A percentile compares a stretch with the other conserved stretches of the same genome.
Evolutionary conservation across 2,113 vertebrate species (phyloP).

Genomic region (Chinchilla lanigera): DNA sequence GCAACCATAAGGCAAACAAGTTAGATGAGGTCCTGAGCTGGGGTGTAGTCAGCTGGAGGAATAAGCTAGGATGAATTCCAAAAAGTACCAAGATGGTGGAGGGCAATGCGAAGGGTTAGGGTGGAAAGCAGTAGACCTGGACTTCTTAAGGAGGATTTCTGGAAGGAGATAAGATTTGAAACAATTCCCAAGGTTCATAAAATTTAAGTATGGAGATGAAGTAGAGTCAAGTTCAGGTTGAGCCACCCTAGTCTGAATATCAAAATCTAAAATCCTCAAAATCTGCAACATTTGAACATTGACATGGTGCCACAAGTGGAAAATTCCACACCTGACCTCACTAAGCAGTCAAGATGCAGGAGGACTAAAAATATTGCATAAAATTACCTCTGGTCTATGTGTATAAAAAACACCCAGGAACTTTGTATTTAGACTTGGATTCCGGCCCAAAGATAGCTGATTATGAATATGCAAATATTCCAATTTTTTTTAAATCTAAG

Average conservation of each 20-base stretch:
- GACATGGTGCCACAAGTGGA: not conserved
- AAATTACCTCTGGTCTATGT: not conserved
- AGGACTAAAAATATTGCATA: not conserved
- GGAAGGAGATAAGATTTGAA: not conserved
- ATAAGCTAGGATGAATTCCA: constrained; percentile 29
- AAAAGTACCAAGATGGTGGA: not conserved
- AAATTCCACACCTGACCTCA: not conserved
- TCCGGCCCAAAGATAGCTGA: not conserved
- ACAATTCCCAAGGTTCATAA: not conserved
- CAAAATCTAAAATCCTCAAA: not conserved
- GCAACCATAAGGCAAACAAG: not conserved
- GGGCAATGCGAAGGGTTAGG: not conserved
- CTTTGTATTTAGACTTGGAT: not conserved
- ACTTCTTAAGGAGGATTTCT: not conserved
- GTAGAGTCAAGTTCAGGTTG: not conserved
- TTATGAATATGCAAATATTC: not conserved
- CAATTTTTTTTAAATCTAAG: not conserved
- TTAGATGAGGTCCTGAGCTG: not conserved
- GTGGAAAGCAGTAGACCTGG: not conserved
- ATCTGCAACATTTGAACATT: not conserved
- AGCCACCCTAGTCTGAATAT: not conserved
- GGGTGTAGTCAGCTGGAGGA: not conserved
- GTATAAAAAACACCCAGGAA: not conserved
- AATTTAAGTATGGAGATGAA: not conserved
- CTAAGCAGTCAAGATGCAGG: not conserved